A percentile compares a stretch with the other conserved stretches of the same genome.
phyloP scores from a whole-genome alignment of 1,140 invertebrate species.

The Hestina assimilis region DNA sequence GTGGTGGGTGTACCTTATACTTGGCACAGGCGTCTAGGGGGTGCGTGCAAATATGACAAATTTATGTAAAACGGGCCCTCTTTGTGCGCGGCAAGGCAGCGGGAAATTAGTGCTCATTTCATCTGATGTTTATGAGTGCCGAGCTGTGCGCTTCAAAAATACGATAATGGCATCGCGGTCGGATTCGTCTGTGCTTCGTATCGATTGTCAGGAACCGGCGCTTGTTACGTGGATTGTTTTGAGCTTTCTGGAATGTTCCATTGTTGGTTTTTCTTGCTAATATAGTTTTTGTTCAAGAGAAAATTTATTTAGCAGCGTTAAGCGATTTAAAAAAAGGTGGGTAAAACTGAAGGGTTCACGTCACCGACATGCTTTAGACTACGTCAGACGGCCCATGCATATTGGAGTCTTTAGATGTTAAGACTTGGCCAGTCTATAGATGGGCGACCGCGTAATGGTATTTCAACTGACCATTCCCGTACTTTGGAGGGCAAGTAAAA shows the following conservation, averaged over 20 bases:
- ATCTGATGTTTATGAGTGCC: conserved; percentile 61
- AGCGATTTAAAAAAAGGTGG: too few species aligned
- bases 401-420: too few species aligned
- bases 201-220: conserved; percentile 40
- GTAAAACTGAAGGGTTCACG: too few species aligned
- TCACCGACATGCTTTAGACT: too few species aligned
- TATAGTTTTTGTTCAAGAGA: too few species aligned
- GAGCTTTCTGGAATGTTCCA: conserved; percentile 5
- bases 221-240: conserved; percentile 20
- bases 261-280: too few species aligned
- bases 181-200: conserved; percentile 42
- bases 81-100: conserved; percentile 46
- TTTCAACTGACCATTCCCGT: too few species aligned
- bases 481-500: too few species aligned
- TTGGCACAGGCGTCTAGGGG: conserved; percentile 48
- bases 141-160: conserved; percentile 54
- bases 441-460: too few species aligned
- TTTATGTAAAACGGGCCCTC: conserved; percentile 65
- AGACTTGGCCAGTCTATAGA: too few species aligned
- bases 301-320: too few species aligned
- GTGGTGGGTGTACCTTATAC: conserved; percentile 25
- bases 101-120: conserved; percentile 72
- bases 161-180: conserved; percentile 51
- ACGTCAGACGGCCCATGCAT: too few species aligned
- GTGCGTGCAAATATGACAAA: conserved; percentile 71